These are phyloP conservation scores for Okamejei kenojei DNA, from an alignment of 2,797 vertebrate species.

Conservation along the genomic window DNA sequence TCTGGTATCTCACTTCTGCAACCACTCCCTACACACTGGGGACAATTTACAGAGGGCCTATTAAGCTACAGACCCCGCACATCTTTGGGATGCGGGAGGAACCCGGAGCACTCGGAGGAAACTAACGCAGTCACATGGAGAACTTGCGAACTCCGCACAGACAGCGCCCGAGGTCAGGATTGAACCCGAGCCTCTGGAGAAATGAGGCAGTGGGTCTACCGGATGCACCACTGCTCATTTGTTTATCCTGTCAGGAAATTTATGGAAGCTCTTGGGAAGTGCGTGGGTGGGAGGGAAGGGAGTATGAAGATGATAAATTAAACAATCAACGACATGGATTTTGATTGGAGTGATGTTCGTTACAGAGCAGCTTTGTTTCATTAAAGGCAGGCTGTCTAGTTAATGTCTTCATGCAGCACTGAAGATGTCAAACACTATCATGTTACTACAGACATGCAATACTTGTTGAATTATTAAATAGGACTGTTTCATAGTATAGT, in stretches of 20 bases:
- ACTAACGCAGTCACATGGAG: no score
- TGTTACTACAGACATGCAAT: neutral
- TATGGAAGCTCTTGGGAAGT: slow-evolving; percentile 15
- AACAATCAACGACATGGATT: neutral
- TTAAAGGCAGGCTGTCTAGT: neutral
- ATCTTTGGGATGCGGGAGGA: no score
- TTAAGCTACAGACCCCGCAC: no score
- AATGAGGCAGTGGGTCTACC: no score
- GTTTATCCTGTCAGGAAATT: neutral
- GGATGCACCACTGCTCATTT: neutral
- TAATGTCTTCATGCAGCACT: neutral
- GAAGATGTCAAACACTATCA: neutral
- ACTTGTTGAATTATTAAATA: neutral
- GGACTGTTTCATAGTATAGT: neutral
- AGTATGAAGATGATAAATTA: neutral
- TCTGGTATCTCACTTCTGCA: no score
- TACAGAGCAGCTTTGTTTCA: neutral
- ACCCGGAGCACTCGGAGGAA: no score
- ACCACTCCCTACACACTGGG: no score
- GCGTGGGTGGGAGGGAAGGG: neutral
- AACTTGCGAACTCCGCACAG: no score
- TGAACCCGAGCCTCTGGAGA: no score
- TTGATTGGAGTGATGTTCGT: neutral
- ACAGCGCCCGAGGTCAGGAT: no score
- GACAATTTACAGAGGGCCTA: no score